These are phyloP conservation scores for Drosophila athabasca DNA, from an alignment of 1,140 invertebrate species.

Conservation along the genomic window DNA sequence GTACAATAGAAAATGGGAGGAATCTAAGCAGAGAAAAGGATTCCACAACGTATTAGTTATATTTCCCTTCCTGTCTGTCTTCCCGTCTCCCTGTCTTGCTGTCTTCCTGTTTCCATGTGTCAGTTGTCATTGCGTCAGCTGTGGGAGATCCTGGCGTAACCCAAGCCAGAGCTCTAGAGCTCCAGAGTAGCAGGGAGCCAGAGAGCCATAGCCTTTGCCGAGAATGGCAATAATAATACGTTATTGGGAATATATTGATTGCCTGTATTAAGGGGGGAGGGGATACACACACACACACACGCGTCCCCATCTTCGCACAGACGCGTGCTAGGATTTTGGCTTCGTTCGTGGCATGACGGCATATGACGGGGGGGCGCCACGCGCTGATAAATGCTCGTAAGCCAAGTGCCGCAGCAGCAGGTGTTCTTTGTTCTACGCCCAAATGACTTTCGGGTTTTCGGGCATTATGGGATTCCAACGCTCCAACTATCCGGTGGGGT, in stretches of 20 bases:
- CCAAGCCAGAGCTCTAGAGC: slow-evolving; percentile 8
- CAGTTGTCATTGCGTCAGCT: slow-evolving; percentile 50
- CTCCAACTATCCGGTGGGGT: too few relatives aligned
- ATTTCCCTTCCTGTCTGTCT: slow-evolving; percentile 27
- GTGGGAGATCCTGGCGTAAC: slow-evolving; percentile 30
- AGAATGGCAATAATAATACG: slow-evolving; percentile 69
- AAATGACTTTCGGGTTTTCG: slow-evolving; percentile 47
- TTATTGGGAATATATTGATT: slow-evolving; percentile 76
- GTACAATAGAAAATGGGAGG: slow-evolving; percentile 39
- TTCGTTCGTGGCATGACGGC: slow-evolving; percentile 19
- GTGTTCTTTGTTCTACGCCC: slow-evolving; percentile 58
- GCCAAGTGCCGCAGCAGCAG: slow-evolving; percentile 36
- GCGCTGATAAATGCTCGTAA: slow-evolving; percentile 38
- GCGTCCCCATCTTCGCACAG: neutral
- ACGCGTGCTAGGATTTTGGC: slow-evolving; percentile 26
- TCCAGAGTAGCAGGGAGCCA: slow-evolving; percentile 4
- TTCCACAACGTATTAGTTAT: slow-evolving; percentile 67
- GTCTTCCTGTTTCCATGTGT: slow-evolving; percentile 32
- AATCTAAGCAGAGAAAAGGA: slow-evolving; percentile 49
- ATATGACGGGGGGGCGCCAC: slow-evolving; percentile 22
- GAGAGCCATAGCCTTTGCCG: slow-evolving; percentile 24
- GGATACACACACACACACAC: slow-evolving; percentile 11
- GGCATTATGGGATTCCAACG: neutral
- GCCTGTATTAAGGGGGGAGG: slow-evolving; percentile 34
- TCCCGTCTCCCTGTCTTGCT: neutral